phyloP scores from a whole-genome alignment of 2,888 invertebrate species.

The Synergus japonicus region DNA sequence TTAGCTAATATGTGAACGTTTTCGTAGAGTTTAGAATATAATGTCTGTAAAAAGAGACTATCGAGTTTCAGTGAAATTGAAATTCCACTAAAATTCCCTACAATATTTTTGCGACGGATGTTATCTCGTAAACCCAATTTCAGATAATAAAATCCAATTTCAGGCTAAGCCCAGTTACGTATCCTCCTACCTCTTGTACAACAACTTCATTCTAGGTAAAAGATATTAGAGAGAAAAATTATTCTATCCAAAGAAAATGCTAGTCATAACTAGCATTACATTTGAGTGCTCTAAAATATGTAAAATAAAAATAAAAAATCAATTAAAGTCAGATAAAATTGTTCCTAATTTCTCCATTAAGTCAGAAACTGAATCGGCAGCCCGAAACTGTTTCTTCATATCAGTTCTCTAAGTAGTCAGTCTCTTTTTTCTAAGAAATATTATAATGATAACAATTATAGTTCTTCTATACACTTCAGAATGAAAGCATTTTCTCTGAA shows the following conservation, averaged over 20 bases:
- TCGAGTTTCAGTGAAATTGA: neutral
- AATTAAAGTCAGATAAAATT: neutral
- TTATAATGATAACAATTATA: slow-evolving; percentile 25
- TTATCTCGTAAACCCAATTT: neutral
- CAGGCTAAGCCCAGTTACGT: neutral
- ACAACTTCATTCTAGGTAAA: neutral
- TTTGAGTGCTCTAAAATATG: too few species aligned
- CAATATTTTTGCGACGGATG: neutral
- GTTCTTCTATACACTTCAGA: neutral
- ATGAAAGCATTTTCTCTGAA: slow-evolving; percentile 11
- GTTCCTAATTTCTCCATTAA: neutral
- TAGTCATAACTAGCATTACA: neutral
- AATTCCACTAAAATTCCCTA: neutral
- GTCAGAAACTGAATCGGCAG: neutral
- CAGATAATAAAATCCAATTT: neutral
- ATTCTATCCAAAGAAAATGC: neutral
- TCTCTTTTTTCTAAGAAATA: slow-evolving; percentile 26
- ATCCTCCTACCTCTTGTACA: neutral
- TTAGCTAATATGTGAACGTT: too few species aligned
- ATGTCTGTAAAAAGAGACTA: too few species aligned
- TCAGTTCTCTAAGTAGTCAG: slow-evolving; percentile 7
- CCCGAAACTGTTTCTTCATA: neutral
- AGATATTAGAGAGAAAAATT: neutral
- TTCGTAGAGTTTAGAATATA: too few species aligned
- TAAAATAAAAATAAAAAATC: too few species aligned